These are phyloP conservation scores for Bubo scandiacus DNA, from an alignment of 2,113 vertebrate genomes.

Conservation along the genomic window DNA sequence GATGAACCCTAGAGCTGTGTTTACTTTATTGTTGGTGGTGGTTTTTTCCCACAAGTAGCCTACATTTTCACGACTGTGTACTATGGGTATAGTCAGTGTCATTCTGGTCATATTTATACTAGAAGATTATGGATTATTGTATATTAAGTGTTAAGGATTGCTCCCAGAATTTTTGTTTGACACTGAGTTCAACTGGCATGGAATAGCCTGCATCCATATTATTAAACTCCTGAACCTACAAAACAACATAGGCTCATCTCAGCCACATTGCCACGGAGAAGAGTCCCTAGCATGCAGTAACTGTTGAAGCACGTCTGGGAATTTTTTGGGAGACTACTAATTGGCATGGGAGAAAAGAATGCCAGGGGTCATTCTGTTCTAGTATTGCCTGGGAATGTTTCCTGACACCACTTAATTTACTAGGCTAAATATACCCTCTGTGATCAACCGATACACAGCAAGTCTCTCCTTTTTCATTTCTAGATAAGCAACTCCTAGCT, in stretches of 20 bases:
- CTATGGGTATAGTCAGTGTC: neutral
- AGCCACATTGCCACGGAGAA: neutral
- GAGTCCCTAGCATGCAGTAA: neutral
- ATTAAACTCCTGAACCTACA: neutral
- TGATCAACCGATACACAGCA: neutral
- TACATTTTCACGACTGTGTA: neutral
- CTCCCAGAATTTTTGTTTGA: neutral
- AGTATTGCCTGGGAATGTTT: neutral
- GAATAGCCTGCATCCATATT: neutral
- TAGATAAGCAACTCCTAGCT: conserved; percentile 11
- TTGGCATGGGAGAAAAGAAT: neutral
- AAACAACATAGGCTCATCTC: neutral
- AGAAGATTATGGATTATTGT: neutral
- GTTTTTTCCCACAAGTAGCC: neutral
- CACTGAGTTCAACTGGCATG: neutral
- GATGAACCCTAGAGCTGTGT: neutral
- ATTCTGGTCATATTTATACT: neutral
- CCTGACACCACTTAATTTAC: conserved; percentile 5
- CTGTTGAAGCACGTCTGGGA: neutral
- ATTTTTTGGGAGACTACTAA: neutral
- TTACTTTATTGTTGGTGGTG: neutral
- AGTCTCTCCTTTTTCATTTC: neutral
- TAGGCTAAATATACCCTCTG: neutral
- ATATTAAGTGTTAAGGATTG: neutral
- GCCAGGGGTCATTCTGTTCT: neutral